A percentile compares a stretch with the other conserved stretches of the same genome.
These are phyloP conservation scores for Halcyon chelicuti DNA, from an alignment of 2,797 vertebrate genomes.

Conservation along the genomic window DNA sequence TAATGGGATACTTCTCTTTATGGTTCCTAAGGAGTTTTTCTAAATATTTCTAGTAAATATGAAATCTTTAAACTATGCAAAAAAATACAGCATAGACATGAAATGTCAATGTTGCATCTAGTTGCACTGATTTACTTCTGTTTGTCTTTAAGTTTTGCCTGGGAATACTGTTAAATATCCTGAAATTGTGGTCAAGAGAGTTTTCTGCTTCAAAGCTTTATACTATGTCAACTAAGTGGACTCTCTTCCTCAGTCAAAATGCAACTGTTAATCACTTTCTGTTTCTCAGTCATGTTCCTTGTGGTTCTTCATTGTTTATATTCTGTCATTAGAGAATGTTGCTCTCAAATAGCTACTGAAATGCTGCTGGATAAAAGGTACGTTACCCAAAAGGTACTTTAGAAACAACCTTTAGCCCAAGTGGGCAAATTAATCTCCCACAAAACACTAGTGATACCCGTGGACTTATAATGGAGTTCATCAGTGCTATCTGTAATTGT, in stretches of 20 bases:
- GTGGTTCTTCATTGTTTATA: neutral
- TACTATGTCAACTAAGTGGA: neutral
- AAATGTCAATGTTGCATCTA: neutral
- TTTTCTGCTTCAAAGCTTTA: neutral
- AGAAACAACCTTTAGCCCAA: neutral
- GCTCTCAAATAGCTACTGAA: neutral
- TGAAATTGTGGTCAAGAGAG: neutral
- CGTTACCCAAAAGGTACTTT: neutral
- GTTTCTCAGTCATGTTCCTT: neutral
- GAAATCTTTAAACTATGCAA: neutral
- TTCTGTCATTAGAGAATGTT: neutral
- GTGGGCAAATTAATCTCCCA: neutral
- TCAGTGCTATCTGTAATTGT: neutral
- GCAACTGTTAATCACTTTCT: neutral
- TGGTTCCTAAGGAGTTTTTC: neutral
- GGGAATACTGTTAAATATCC: neutral
- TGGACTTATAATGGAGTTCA: neutral
- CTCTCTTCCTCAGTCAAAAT: neutral
- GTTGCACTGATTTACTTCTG: neutral
- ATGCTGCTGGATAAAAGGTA: neutral
- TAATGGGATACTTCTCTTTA: neutral
- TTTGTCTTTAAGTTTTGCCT: neutral
- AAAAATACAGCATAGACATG: neutral
- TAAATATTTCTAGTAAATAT: neutral
- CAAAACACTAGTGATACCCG: neutral